Percentiles rank a stretch among this genome's conserved stretches.
These are phyloP conservation scores for Halocaridina rubra DNA, from an alignment of 2,888 invertebrate genomes.

Conservation along the genomic window DNA sequence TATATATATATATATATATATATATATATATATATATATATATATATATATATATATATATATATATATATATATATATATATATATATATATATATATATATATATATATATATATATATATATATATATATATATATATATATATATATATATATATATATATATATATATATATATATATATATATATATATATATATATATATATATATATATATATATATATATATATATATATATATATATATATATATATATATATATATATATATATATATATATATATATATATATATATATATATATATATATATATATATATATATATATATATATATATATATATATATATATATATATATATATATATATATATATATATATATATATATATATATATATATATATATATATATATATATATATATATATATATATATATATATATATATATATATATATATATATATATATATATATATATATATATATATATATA, in stretches of 20 bases:
- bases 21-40: background rate
- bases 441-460: background rate
- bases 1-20: background rate
- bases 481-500: background rate
- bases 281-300: background rate
- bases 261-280: background rate
- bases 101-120: background rate
- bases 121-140: slow-evolving; percentile 2
- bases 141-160: background rate
- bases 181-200: background rate
- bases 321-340: background rate
- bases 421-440: background rate
- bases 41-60: background rate
- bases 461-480: background rate
- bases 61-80: background rate
- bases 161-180: background rate
- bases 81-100: background rate
- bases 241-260: background rate
- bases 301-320: background rate
- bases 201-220: background rate
- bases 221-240: background rate
- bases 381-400: background rate
- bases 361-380: background rate
- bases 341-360: background rate
- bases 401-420: background rate